Evolutionary conservation across 2,888 invertebrate genomes (phyloP).

Genomic region (Caenorhabditis drosophilae): DNA sequence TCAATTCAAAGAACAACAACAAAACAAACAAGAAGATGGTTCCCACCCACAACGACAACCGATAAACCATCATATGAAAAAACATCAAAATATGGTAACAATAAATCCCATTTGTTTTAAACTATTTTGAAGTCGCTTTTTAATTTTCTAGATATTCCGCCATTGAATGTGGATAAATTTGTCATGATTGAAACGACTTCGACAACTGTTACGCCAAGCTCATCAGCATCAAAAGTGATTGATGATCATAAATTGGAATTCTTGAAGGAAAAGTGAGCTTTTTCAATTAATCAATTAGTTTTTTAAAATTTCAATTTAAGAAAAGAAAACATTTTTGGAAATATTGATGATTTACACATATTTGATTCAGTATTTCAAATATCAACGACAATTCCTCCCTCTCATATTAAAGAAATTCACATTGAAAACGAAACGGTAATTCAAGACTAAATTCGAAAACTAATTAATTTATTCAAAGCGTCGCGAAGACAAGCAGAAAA

Average conservation of each 20-base stretch:
- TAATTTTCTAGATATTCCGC: conserved; percentile 16
- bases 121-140: background rate
- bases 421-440: conserved; percentile 9
- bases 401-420: conserved; percentile 32
- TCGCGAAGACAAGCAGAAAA: conserved; percentile 12
- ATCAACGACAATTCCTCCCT: conserved; percentile 2
- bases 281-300: background rate
- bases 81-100: background rate
- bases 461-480: conserved; percentile 9
- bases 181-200: conserved; percentile 34
- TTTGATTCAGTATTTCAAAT: conserved; percentile 2
- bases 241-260: conserved; percentile 33
- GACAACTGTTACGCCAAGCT: background rate
- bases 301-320: no score
- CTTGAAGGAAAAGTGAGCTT: conserved; percentile 18
- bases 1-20: conserved; percentile 22
- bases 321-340: conserved; percentile 26
- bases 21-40: conserved; percentile 22
- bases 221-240: no score
- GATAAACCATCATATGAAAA: background rate
- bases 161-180: conserved; percentile 26
- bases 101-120: background rate
- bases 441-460: background rate
- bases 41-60: conserved; percentile 32
- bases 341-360: conserved; percentile 16